Evolutionary conservation across 2,888 invertebrate species (phyloP), one percentile per base, ranked within the genome.

Genomic region (Elegia similella): DNA sequence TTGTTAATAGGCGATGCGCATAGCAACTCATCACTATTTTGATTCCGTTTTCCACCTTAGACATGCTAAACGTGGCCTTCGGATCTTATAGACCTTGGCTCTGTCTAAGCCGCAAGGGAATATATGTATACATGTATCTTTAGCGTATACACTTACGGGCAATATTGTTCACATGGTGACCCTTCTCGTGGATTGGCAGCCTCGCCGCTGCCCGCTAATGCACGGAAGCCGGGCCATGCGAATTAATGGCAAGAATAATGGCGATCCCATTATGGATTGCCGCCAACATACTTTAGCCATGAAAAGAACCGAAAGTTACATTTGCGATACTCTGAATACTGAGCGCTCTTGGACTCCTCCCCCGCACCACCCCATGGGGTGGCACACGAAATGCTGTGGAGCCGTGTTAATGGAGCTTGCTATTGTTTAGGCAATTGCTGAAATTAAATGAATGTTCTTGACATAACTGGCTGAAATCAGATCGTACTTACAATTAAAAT

Each of bases 191-290:
- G 86, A 88, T 88, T 89, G 89, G 88, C 88, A 88, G 84, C 77
- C 72, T 76, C 80, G 78, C 75, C 80, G 78, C 78, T 82, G 81
- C 74, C 84, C 88, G 82, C 89, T 91, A 91, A 91, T 91, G 91
- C 89, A 90, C 88, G 89, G 89, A 89, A 91, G 89, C 84, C 79
- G 84, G 81, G 87, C 87, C 83, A 88, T 81, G 84, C 85, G 90
- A 89, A 91, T 91, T 90, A 91, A 91, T 90, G 89, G 91, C 86
- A 91, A 89, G 91, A 91, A 91, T 91, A 92, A 92, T 91, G 90
- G 91, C 88, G 85, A 90, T 88, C 87, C 92, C 92, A 92, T 92
- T 92, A 92, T 92, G 92, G 92, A 92, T 92, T 90, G 92, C 91
- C 91, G 92, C 92, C 92, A 92, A 91, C 91, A 90, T 91, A 90